A percentile compares a stretch with the other conserved stretches of the same genome.
These are phyloP conservation scores for Drosophila paramelanica DNA, from an alignment of 2,888 invertebrate species.

Conservation along the genomic window DNA sequence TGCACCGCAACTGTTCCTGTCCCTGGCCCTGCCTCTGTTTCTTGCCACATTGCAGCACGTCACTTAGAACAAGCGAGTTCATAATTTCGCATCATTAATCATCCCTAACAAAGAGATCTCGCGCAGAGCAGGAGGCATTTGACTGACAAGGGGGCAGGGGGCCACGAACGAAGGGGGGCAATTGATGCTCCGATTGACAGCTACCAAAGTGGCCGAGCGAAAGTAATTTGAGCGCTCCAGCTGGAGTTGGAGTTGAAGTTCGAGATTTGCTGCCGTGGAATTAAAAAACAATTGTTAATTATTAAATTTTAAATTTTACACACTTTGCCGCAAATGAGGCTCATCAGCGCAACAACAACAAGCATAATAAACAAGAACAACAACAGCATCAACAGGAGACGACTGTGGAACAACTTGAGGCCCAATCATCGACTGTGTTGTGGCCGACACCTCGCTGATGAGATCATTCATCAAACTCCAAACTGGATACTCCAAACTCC, in stretches of 20 bases:
- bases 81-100: slow-evolving; percentile 83
- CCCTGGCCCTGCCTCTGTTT: slow-evolving; percentile 7
- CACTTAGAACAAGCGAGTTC: slow-evolving; percentile 80
- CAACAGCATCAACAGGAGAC: neutral
- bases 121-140: slow-evolving; percentile 12
- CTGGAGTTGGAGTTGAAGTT: slow-evolving; percentile 32
- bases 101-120: slow-evolving; percentile 64
- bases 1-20: slow-evolving; percentile 1
- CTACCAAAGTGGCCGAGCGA: slow-evolving; percentile 62
- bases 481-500: slow-evolving; percentile 24
- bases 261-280: slow-evolving; percentile 58
- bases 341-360: slow-evolving; percentile 47
- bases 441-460: slow-evolving; percentile 82
- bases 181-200: slow-evolving; percentile 60
- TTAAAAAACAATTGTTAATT: slow-evolving; percentile 79
- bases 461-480: slow-evolving; percentile 82
- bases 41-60: slow-evolving; percentile 40
- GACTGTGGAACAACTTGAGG: slow-evolving; percentile 30
- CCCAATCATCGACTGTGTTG: slow-evolving; percentile 69
- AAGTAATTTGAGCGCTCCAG: slow-evolving; percentile 65
- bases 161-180: slow-evolving; percentile 15
- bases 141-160: neutral
- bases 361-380: neutral
- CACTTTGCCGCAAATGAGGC: slow-evolving; percentile 69
- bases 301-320: slow-evolving; percentile 75